phyloP scores from a whole-genome alignment of 2,888 invertebrate genomes.

The Metalampra italica region DNA sequence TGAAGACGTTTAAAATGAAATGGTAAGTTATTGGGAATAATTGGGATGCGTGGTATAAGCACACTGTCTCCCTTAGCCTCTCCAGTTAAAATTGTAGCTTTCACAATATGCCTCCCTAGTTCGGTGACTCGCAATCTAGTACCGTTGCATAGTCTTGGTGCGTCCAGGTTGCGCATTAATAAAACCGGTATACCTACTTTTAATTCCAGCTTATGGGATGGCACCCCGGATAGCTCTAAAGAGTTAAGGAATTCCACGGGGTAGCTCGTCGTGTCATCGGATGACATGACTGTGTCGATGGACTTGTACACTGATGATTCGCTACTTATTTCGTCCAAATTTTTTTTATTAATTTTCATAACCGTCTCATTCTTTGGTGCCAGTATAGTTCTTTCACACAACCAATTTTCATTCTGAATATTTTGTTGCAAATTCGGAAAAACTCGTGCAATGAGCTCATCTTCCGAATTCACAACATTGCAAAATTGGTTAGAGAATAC shows the following conservation, averaged over 20 bases:
- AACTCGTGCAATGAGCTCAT: slow-evolving; percentile 20
- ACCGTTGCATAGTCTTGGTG: slow-evolving; percentile 20
- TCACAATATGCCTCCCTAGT: slow-evolving; percentile 18
- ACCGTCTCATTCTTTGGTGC: slow-evolving; percentile 25
- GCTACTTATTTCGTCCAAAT: slow-evolving; percentile 16
- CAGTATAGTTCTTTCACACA: background rate
- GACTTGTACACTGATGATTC: slow-evolving; percentile 17
- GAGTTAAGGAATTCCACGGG: slow-evolving; percentile 27
- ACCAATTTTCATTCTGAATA: slow-evolving; percentile 6
- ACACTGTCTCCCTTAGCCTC: slow-evolving; percentile 20
- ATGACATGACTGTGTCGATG: slow-evolving; percentile 20
- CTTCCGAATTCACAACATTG: slow-evolving; percentile 10
- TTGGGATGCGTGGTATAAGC: slow-evolving; percentile 26
- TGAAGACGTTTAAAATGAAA: slow-evolving; percentile 24
- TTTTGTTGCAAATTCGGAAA: slow-evolving; percentile 21
- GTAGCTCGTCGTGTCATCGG: slow-evolving; percentile 18
- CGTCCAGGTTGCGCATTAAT: slow-evolving; percentile 20
- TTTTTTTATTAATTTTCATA: slow-evolving; percentile 24
- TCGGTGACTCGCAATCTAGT: slow-evolving; percentile 15
- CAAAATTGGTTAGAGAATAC: slow-evolving; percentile 21
- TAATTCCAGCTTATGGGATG: slow-evolving; percentile 18
- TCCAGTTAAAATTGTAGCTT: slow-evolving; percentile 25
- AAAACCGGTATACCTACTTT: slow-evolving; percentile 20
- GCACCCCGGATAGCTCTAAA: slow-evolving; percentile 24
- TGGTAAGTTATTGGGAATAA: slow-evolving; percentile 25